A percentile compares a stretch with the other conserved stretches of the same genome.
These are phyloP conservation scores for Microctenopoma stevenorrisi DNA, from an alignment of 2,797 vertebrate genomes.

Conservation along the genomic window DNA sequence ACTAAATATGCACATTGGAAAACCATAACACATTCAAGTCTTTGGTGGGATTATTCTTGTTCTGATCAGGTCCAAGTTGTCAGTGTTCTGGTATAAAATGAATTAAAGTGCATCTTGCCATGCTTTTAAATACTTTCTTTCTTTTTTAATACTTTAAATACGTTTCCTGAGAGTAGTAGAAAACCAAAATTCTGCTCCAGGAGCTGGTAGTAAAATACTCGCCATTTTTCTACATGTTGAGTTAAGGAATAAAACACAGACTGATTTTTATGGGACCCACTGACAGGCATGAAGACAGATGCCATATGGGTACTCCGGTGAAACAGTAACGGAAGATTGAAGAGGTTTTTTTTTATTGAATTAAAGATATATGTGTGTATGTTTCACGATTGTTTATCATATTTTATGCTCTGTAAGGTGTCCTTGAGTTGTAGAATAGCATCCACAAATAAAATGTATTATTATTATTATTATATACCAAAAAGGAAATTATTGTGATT, in stretches of 20 bases:
- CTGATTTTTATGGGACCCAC: constrained; percentile 54
- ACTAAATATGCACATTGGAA: constrained; percentile 43
- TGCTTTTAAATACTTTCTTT: constrained; percentile 46
- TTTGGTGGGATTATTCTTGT: constrained; percentile 51
- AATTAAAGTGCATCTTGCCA: constrained; percentile 49
- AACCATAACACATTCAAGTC: constrained; percentile 36
- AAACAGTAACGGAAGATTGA: constrained; percentile 34
- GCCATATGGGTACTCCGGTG: constrained; percentile 18
- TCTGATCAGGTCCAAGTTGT: constrained; percentile 48
- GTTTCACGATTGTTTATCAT: no score
- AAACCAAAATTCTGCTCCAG: constrained; percentile 59
- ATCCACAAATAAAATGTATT: no score
- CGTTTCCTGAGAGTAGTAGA: constrained; percentile 59
- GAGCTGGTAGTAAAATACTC: constrained; percentile 61
- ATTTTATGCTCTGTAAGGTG: no score
- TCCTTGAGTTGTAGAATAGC: no score
- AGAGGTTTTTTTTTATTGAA: no score
- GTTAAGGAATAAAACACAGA: constrained; percentile 55
- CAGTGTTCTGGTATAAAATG: constrained; percentile 53
- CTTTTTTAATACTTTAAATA: no score
- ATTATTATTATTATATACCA: neutral
- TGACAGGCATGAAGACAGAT: constrained; percentile 45
- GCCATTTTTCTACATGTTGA: constrained; percentile 41
- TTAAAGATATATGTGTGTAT: no score
- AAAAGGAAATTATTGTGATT: neutral